These are phyloP conservation scores for Potorous gilbertii DNA, from an alignment of 2,797 vertebrate species.

Conservation along the genomic window DNA sequence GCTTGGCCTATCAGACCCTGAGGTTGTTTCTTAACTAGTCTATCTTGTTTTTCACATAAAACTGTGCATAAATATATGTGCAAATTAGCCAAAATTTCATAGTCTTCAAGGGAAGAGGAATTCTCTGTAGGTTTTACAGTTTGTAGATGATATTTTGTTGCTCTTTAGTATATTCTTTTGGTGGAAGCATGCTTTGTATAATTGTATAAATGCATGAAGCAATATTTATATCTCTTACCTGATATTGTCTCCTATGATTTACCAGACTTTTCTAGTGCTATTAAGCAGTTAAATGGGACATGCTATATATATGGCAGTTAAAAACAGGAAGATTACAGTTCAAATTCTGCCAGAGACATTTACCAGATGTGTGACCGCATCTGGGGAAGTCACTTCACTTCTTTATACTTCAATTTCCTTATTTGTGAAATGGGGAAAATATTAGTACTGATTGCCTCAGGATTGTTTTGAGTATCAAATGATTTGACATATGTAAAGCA, in stretches of 20 bases:
- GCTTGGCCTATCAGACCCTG: not conserved
- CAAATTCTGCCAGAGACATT: not conserved
- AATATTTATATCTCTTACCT: not conserved
- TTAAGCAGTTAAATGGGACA: not conserved
- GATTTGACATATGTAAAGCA: not conserved
- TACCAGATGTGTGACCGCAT: not conserved
- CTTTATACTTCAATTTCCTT: not conserved
- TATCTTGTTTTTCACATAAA: too few relatives aligned
- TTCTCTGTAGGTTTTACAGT: not conserved
- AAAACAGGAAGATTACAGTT: not conserved
- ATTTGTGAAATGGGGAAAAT: not conserved
- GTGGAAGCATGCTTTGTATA: not conserved
- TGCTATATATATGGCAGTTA: not conserved
- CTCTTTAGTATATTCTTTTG: not conserved
- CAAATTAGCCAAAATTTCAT: not conserved
- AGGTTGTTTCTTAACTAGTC: not conserved
- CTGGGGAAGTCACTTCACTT: not conserved
- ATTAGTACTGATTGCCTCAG: not conserved
- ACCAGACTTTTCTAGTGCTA: not conserved
- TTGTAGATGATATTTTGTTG: not conserved
- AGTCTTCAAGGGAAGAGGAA: not conserved
- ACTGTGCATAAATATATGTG: not conserved
- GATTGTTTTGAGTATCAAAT: not conserved
- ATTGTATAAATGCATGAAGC: not conserved
- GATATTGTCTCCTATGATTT: not conserved